Conservation (phyloP, 2,888 invertebrate species). For the Thymelicus acteon region DNA sequence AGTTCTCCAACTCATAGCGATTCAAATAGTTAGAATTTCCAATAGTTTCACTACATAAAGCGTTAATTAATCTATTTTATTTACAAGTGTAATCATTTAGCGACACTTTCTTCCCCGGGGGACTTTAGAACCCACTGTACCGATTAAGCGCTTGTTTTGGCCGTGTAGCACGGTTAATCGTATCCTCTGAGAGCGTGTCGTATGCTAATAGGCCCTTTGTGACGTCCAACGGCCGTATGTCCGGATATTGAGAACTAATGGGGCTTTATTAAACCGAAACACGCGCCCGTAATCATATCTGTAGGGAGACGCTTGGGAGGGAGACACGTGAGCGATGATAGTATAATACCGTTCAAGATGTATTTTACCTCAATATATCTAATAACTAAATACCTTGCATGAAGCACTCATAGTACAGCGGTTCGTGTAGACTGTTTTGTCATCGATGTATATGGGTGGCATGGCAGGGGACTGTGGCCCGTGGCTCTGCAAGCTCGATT, state of each 20-base stretch:
- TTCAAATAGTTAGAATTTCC: no score
- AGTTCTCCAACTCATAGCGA: no score
- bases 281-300: conserved; percentile 17
- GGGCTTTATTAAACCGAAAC: conserved; percentile 27
- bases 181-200: conserved; percentile 11
- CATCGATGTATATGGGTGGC: no score
- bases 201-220: conserved; percentile 34
- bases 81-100: background rate
- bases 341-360: background rate
- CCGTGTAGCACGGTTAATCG: background rate
- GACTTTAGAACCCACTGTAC: background rate
- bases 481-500: no score
- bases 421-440: no score
- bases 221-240: conserved; percentile 13
- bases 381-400: background rate
- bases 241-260: conserved; percentile 30
- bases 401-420: no score
- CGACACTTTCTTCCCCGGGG: background rate
- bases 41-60: background rate
- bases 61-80: background rate
- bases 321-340: background rate
- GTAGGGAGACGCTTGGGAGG: background rate
- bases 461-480: no score
- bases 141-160: conserved; percentile 3
- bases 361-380: background rate